These are phyloP conservation scores for Holacanthella duospinosa DNA, from an alignment of 2,888 invertebrate genomes.

Conservation along the genomic window DNA sequence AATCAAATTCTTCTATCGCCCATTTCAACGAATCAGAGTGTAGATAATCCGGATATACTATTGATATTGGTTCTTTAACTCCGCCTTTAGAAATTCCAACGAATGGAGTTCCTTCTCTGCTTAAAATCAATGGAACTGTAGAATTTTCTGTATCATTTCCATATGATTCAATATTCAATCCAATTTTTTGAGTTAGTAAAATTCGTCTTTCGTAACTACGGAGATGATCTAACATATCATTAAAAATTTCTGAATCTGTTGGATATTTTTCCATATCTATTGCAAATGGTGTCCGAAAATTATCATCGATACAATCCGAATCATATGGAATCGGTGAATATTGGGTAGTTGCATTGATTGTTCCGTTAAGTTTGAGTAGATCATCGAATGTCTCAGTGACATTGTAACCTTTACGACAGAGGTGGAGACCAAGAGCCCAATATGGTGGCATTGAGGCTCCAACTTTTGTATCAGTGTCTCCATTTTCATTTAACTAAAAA, in stretches of 20 bases:
- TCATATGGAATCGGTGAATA: conserved; percentile 38
- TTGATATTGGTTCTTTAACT: not conserved
- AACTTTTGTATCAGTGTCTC: not conserved
- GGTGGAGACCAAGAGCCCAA: conserved; percentile 45
- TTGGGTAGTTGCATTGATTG: conserved; percentile 5
- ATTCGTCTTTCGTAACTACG: not conserved
- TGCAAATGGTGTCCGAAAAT: conserved; percentile 39
- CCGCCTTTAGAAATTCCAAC: not conserved
- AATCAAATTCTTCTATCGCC: not conserved
- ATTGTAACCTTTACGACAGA: conserved; percentile 41
- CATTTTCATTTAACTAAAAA: conserved; percentile 1
- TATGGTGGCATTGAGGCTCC: conserved; percentile 41
- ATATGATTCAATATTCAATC: not conserved
- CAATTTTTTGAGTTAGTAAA: not conserved
- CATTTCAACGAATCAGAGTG: not conserved
- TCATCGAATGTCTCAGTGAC: conserved; percentile 38
- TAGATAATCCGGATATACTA: not conserved
- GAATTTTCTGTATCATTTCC: not conserved
- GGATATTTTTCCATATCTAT: conserved; percentile 23
- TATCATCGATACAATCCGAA: conserved; percentile 45
- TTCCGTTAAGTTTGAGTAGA: conserved; percentile 12
- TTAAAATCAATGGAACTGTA: not conserved
- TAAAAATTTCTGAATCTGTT: conserved; percentile 15
- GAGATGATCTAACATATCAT: not conserved
- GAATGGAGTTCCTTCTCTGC: not conserved